phyloP scores from a whole-genome alignment of 2,888 invertebrate genomes.

The Tipula confusa region DNA sequence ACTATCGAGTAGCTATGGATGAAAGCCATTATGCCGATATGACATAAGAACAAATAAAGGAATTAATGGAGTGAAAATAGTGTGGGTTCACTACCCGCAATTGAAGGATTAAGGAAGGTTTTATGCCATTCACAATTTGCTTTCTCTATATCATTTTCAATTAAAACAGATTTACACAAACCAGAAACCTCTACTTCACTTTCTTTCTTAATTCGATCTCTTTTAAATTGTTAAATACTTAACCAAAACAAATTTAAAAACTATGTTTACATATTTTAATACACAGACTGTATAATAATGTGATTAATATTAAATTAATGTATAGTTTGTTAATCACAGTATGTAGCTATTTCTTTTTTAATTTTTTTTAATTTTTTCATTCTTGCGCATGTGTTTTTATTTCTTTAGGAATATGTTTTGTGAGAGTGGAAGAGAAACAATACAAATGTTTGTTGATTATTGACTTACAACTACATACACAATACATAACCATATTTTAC shows the following conservation, averaged over 20 bases:
- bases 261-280: background rate
- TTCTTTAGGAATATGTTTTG: background rate
- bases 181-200: background rate
- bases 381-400: background rate
- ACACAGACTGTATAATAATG: slow-evolving; percentile 15
- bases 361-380: background rate
- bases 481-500: background rate
- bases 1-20: too few species aligned
- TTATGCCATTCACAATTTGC: too few species aligned
- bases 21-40: too few species aligned
- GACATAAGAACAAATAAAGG: too few species aligned
- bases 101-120: too few species aligned
- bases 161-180: background rate
- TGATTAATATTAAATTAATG: slow-evolving; percentile 25
- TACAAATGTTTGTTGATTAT: background rate
- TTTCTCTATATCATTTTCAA: background rate
- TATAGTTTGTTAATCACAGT: background rate
- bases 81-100: too few species aligned
- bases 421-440: background rate
- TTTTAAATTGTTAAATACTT: background rate
- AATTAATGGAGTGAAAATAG: too few species aligned
- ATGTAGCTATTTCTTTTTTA: background rate
- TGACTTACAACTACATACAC: background rate
- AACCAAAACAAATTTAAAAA: background rate
- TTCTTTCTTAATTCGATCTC: background rate